Conservation (phyloP, 2,888 invertebrate genomes). For the Nephrotoma flavescens region DNA sequence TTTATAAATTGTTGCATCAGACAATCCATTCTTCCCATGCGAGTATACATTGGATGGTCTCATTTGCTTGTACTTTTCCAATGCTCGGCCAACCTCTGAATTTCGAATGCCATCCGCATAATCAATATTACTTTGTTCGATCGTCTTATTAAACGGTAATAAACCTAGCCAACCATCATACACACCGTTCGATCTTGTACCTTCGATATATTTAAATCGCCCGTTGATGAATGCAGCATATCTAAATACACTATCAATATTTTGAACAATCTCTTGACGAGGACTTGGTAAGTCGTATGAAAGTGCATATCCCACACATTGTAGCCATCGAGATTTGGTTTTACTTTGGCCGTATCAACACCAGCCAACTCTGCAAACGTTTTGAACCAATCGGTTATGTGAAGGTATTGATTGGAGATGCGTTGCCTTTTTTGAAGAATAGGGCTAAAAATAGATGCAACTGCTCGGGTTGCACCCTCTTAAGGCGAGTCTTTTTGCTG, state of each 20-base stretch:
- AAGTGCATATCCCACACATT: conserved; percentile 54
- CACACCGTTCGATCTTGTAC: too few relatives aligned
- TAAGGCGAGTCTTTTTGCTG: conserved; percentile 54
- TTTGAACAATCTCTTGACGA: conserved; percentile 49
- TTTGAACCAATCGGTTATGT: conserved; percentile 73
- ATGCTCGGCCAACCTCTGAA: conserved; percentile 16
- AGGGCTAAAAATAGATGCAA: conserved; percentile 63
- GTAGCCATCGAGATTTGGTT: conserved; percentile 36
- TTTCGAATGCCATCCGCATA: conserved; percentile 19
- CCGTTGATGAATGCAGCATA: conserved; percentile 19
- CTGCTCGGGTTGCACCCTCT: conserved; percentile 73
- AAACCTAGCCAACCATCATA: too few relatives aligned
- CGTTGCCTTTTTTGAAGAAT: conserved; percentile 34
- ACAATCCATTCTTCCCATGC: not conserved
- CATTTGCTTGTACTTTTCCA: conserved; percentile 13
- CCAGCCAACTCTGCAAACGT: conserved; percentile 39
- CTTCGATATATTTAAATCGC: conserved; percentile 22
- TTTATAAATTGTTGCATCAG: conserved; percentile 14
- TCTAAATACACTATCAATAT: conserved; percentile 47
- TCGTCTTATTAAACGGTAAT: conserved; percentile 18
- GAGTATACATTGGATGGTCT: too few relatives aligned
- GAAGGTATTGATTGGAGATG: conserved; percentile 50
- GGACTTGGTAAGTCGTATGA: conserved; percentile 30
- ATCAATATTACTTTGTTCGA: conserved; percentile 19
- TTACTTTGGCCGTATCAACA: conserved; percentile 15